A percentile compares a stretch with the other conserved stretches of the same genome.
phyloP scores from a whole-genome alignment of 2,888 invertebrate genomes.

The Eupeodes luniger region DNA sequence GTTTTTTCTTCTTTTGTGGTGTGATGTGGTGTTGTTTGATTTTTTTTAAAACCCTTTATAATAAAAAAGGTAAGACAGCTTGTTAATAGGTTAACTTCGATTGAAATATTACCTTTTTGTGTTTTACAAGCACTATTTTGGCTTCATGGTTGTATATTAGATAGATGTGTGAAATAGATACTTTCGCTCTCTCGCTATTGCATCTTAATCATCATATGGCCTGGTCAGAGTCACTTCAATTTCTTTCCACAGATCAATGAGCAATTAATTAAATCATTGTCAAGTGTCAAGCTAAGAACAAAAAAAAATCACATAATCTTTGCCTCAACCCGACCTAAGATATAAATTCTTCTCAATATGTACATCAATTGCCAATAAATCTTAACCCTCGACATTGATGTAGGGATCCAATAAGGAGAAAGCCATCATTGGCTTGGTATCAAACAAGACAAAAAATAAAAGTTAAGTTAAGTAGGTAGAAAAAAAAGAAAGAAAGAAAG shows the following conservation, averaged over 20 bases:
- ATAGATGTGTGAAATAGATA: neutral
- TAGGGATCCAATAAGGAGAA: neutral
- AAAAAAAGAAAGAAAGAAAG: conserved; percentile 35
- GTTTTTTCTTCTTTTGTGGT: neutral
- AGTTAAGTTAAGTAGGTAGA: neutral
- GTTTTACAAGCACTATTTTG: neutral
- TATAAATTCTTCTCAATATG: conserved; percentile 18
- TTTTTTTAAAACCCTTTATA: neutral
- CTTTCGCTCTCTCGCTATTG: neutral
- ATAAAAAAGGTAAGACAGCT: neutral
- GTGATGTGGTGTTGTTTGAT: neutral
- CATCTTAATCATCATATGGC: conserved; percentile 13
- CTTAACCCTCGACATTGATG: conserved; percentile 25
- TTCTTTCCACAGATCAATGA: conserved; percentile 29
- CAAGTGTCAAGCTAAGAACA: conserved; percentile 5
- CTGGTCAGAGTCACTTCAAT: neutral
- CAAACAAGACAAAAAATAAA: no score
- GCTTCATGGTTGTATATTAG: neutral
- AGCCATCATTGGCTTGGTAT: conserved; percentile 26
- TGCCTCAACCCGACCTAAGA: conserved; percentile 8
- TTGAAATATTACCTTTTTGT: neutral
- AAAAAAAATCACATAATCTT: conserved; percentile 13
- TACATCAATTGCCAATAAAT: conserved; percentile 56
- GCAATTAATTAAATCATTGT: conserved; percentile 58
- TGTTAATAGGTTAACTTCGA: neutral